A percentile compares a stretch with the other conserved stretches of the same genome.
These are phyloP conservation scores for Zosterops borbonicus DNA, from an alignment of 2,113 vertebrate species.

Conservation along the genomic window DNA sequence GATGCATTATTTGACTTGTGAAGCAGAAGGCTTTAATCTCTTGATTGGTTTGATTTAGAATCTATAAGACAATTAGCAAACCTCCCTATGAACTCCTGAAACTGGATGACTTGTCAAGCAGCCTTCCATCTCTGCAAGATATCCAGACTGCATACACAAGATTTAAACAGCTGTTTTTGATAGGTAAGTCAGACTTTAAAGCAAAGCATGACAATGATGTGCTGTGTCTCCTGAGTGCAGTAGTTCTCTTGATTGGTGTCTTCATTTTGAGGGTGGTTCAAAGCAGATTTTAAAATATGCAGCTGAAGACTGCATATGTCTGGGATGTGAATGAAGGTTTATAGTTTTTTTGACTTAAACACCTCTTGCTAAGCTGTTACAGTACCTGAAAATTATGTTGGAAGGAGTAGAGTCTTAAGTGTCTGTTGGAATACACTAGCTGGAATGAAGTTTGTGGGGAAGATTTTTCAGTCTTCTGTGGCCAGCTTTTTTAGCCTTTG, in stretches of 20 bases:
- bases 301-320: neutral
- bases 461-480: neutral
- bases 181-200: constrained; percentile 75
- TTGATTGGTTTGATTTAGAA: constrained; percentile 66
- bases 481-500: neutral
- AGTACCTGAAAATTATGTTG: neutral
- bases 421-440: neutral
- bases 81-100: constrained; percentile 81
- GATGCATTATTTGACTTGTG: neutral
- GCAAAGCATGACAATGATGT: neutral
- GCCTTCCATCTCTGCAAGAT: constrained; percentile 82
- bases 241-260: neutral
- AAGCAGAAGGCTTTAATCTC: constrained; percentile 42
- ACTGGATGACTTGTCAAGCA: constrained; percentile 82
- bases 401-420: neutral
- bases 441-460: neutral
- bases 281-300: neutral
- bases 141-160: constrained; percentile 83
- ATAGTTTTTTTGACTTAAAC: neutral
- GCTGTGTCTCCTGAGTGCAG: neutral
- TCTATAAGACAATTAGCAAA: constrained; percentile 77
- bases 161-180: constrained; percentile 88
- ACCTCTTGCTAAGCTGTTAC: neutral
- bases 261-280: neutral
- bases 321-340: neutral